Evolutionary conservation across 2,888 invertebrate species (phyloP), one percentile per base, ranked within the genome.

Genomic region (Euclidia mi): DNA sequence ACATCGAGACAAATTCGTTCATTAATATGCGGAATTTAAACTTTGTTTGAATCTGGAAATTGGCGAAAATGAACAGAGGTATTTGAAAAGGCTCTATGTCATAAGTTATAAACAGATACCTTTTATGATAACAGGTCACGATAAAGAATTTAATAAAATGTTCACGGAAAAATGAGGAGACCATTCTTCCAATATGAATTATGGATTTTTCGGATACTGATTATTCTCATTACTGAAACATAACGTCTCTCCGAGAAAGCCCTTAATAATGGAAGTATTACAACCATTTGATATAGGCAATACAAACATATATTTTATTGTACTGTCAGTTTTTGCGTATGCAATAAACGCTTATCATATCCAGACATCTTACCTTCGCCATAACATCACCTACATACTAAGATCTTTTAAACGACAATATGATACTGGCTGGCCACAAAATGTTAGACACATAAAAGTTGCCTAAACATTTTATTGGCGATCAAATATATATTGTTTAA

Each of bases 401-500:
- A 43, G 44, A 45, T 29, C 58, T 70, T n/a, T 73, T 67, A 72
- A 67, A 59, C 56, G 59, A 56, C 45, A 61, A 65, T 66, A 64
- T 69, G 56, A 64, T 35, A 63, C 66, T 74, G 69, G 73, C 71
- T 77, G 78, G 53, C 68, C 76, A 78, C 78, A 78, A 81, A 79
- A 79, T 69, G 59, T 75, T 74, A 67, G 69, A 68, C 48, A 57
- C 70, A 81, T n/a, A n/a, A n/a, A n/a, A n/a, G n/a, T 74, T 76
- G 55, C 75, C 73, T 77, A 78, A 81, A 84, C 81, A 78, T 85
- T 87, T 88, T 88, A 89, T 81, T 76, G 78, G 65, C 79, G 74
- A 87, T 87, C 85, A 65, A 82, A 79, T 79, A 81, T 83, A 74
- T 83, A 84, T 82, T 86, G 84, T 85, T 88, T 84, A 87, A 72